Conservation (phyloP, 2,113 vertebrate species). For the Pandion haliaetus region DNA sequence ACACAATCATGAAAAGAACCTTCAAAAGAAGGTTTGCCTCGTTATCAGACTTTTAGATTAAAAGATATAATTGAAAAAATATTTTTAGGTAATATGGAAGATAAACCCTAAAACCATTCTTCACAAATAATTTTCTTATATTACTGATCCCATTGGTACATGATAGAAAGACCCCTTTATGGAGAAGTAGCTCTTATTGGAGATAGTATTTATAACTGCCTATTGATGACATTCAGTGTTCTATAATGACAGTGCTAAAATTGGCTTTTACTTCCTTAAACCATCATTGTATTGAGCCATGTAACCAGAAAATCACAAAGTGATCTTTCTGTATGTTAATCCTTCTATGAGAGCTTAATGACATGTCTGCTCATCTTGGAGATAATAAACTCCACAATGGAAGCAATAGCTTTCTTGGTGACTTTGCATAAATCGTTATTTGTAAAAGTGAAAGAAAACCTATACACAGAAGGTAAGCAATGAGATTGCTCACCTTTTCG, state of each 20-base stretch:
- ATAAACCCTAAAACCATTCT: not conserved
- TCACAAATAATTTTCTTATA: constrained; percentile 20
- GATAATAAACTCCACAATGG: constrained; percentile 75
- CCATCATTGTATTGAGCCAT: constrained; percentile 73
- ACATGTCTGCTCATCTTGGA: constrained; percentile 73
- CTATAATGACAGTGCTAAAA: constrained; percentile 66
- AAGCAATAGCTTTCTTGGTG: constrained; percentile 69
- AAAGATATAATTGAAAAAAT: not conserved
- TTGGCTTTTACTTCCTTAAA: constrained; percentile 74
- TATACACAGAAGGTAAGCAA: constrained; percentile 49
- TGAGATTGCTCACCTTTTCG: constrained; percentile 31
- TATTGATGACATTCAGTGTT: constrained; percentile 45
- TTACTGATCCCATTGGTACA: not conserved
- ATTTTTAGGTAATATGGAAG: constrained; percentile 1
- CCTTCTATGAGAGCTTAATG: constrained; percentile 72
- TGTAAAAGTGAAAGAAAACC: constrained; percentile 72
- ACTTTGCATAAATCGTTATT: constrained; percentile 79
- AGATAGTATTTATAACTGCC: constrained; percentile 61
- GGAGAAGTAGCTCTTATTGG: constrained; percentile 38
- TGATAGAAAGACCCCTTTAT: constrained; percentile 26
- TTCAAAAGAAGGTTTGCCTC: not conserved
- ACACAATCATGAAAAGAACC: not conserved
- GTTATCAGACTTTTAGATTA: not conserved
- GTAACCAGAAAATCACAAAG: constrained; percentile 78
- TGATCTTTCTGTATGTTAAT: constrained; percentile 73